A percentile compares a stretch with the other conserved stretches of the same genome.
phyloP scores from a whole-genome alignment of 2,888 invertebrate genomes.

The Megalurothrips usitatus region DNA sequence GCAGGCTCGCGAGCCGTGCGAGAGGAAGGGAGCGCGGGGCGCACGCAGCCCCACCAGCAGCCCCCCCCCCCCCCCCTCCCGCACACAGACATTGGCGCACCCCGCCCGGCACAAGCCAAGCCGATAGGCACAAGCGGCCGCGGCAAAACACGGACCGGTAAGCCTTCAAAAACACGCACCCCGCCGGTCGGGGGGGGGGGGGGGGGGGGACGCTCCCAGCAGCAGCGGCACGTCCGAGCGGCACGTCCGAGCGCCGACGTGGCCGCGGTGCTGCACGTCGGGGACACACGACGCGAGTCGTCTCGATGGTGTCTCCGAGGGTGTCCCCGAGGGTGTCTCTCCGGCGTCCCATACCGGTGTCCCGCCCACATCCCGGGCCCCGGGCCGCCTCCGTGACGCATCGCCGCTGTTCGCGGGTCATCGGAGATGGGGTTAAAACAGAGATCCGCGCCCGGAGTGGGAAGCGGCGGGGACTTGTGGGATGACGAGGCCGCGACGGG shows the following conservation, averaged over 20 bases:
- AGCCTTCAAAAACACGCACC: too few relatives aligned
- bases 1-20: not conserved
- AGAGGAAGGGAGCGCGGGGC: not conserved
- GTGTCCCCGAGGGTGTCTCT: too few relatives aligned
- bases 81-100: not conserved
- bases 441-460: constrained; percentile 43
- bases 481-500: not conserved
- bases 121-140: too few relatives aligned
- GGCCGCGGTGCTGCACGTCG: too few relatives aligned
- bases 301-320: too few relatives aligned
- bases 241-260: too few relatives aligned
- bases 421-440: constrained; percentile 67
- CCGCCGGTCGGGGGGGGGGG: constrained; percentile 30
- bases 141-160: too few relatives aligned
- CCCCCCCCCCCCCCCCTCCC: not conserved
- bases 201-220: constrained; percentile 35
- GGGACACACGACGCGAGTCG: too few relatives aligned
- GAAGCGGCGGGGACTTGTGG: not conserved
- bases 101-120: too few relatives aligned
- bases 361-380: constrained; percentile 34
- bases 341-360: too few relatives aligned
- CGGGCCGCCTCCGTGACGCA: constrained; percentile 27
- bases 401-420: constrained; percentile 52
- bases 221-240: too few relatives aligned
- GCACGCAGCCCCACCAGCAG: not conserved